These are phyloP conservation scores for Lasioglossum baleicum DNA, from an alignment of 1,140 invertebrate species.

Conservation along the genomic window DNA sequence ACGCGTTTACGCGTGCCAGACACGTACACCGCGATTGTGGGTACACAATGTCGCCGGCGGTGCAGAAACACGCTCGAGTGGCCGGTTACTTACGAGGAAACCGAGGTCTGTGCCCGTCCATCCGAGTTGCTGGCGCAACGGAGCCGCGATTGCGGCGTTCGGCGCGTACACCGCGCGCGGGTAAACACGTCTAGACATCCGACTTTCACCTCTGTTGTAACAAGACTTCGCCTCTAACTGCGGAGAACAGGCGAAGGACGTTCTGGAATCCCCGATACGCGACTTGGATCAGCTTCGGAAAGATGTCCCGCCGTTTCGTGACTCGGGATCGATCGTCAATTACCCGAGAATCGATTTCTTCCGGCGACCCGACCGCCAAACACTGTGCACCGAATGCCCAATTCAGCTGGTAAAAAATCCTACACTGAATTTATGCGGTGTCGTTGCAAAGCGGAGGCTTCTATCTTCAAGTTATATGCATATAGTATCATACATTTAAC, in stretches of 20 bases:
- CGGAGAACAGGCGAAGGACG: constrained; percentile 17
- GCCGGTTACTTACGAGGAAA: constrained; percentile 36
- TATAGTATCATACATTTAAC: too few species aligned
- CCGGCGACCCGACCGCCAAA: neutral
- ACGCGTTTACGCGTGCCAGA: constrained; percentile 32
- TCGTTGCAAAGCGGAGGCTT: too few species aligned
- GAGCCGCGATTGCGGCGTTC: constrained; percentile 36
- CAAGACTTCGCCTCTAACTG: constrained; percentile 22
- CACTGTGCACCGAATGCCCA: too few species aligned
- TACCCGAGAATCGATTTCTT: neutral
- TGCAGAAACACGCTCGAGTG: constrained; percentile 44
- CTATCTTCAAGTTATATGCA: too few species aligned
- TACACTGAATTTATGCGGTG: too few species aligned
- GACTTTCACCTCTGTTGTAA: constrained; percentile 49
- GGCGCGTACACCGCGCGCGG: neutral
- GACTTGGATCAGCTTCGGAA: neutral
- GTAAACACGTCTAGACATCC: constrained; percentile 48
- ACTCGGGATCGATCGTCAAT: neutral
- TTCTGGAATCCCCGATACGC: neutral
- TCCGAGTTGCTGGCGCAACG: constrained; percentile 43
- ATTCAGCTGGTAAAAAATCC: too few species aligned
- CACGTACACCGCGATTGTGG: constrained; percentile 36
- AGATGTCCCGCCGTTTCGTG: neutral
- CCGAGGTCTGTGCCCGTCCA: constrained; percentile 21
- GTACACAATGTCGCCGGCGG: constrained; percentile 30